Evolutionary conservation across 2,113 vertebrate species (phyloP), one percentile per base, ranked within the genome.

Genomic region (Chaenogobius annularis): DNA sequence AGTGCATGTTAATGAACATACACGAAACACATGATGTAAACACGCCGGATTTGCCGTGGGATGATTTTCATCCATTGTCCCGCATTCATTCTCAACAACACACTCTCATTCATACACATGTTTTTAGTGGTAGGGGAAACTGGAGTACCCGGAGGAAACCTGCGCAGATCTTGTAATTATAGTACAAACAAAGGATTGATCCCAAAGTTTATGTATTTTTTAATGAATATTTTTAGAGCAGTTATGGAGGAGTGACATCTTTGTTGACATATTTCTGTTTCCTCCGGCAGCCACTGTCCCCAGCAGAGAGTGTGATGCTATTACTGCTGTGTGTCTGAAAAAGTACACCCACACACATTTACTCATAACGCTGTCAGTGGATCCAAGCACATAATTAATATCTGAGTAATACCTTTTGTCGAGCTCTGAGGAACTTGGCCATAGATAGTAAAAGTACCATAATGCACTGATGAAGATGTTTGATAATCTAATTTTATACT

Each of bases 381-480:
- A 79, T 70, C 14, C 68, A 47, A 52, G 62, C 66, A 37, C 74
- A 74, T 82, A 82, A 80, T 75, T 62, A 76, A 69, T 74, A 73
- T 67, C 1, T 0, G 15, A 69, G 69, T 64, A 66, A 20, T 17
- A 46, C 22, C 52, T 78, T 37, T 56, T 56, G 22, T 31, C 22
- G n/a, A 72, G 76, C 67, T 43, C 52, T 62, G 20, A 10, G 12
- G 3, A 72, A 46, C 22, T 44, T 56, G 35, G 54, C 20, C 44
- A 47, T 55, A 31, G 47, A 46, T 54, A 68, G 56, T 8, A 7
- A 50, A 56, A 43, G 15, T 17, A 40, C 4, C 31, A 40, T 63
- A 3, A 40, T 63, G 31, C 7, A 35, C 17, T 63, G 61, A 15
- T 7, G 23, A 35, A 3, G 26, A 7, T 26, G 23, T 58, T 58